phyloP scores from a whole-genome alignment of 2,888 invertebrate genomes.

The Anagyrus pseudococci region DNA sequence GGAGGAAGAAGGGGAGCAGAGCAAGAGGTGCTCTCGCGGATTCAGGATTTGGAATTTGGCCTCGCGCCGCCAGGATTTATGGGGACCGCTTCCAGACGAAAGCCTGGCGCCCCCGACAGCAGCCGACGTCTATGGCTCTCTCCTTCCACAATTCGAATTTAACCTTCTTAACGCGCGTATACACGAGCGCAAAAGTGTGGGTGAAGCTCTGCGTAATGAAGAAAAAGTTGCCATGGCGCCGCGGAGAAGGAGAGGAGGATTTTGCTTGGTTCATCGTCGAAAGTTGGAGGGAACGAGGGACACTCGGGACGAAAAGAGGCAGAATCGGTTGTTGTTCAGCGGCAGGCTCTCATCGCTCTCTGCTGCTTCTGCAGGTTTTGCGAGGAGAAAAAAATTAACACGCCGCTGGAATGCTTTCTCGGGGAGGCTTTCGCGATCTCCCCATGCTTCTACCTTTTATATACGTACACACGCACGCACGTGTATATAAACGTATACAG shows the following conservation, averaged over 20 bases:
- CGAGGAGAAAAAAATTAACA: slow-evolving; percentile 25
- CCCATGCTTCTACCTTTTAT: no score
- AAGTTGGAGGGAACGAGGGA: not conserved
- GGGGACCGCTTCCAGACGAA: slow-evolving; percentile 38
- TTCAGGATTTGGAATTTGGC: slow-evolving; percentile 28
- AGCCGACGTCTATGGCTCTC: not conserved
- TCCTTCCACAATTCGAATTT: slow-evolving; percentile 40
- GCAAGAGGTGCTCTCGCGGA: no score
- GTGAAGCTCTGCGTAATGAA: slow-evolving; percentile 16
- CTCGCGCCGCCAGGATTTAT: slow-evolving; percentile 42
- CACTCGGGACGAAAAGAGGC: not conserved
- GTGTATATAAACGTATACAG: not conserved
- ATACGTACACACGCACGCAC: not conserved
- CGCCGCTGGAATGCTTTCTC: slow-evolving; percentile 19
- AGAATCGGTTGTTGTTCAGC: slow-evolving; percentile 7
- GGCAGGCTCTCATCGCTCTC: no score
- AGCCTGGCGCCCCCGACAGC: slow-evolving; percentile 39
- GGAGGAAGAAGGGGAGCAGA: no score
- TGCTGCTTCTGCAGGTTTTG: slow-evolving; percentile 3
- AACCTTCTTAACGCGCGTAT: slow-evolving; percentile 41
- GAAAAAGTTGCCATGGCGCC: slow-evolving; percentile 37
- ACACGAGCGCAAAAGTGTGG: slow-evolving; percentile 20
- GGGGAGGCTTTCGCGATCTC: not conserved
- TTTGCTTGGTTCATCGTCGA: not conserved
- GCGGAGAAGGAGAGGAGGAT: not conserved